Percentiles rank a stretch among this genome's conserved stretches.
Evolutionary conservation across 2,113 vertebrate genomes (phyloP).

Genomic region (Rhinolophus sinicus): DNA sequence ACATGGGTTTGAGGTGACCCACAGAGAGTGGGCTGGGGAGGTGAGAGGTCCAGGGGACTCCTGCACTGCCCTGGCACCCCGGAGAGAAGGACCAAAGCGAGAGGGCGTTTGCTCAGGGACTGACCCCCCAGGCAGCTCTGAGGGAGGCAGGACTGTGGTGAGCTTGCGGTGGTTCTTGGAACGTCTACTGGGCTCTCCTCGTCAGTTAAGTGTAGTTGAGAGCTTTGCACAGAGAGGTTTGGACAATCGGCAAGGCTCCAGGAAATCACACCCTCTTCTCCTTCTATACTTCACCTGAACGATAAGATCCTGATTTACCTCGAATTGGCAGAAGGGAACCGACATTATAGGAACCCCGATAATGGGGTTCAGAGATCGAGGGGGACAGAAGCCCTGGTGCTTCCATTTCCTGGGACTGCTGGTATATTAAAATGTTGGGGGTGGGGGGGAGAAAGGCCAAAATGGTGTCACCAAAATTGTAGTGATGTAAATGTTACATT

Average conservation of each 20-base stretch:
- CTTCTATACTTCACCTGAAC: not conserved
- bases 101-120: constrained; percentile 59
- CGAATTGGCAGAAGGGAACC: not conserved
- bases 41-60: constrained; percentile 81
- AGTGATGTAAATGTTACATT: not conserved
- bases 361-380: not conserved
- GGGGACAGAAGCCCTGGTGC: not conserved
- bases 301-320: not conserved
- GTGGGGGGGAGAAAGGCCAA: not conserved
- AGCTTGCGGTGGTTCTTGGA: not conserved
- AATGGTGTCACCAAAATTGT: not conserved
- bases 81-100: constrained; percentile 62
- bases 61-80: constrained; percentile 58
- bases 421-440: not conserved
- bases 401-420: not conserved
- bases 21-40: constrained; percentile 67
- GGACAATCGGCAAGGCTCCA: not conserved
- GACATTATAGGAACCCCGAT: not conserved
- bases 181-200: fast-evolving
- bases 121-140: not conserved
- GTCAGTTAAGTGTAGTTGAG: not conserved
- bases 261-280: not conserved
- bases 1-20: constrained; percentile 82
- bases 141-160: not conserved
- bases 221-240: not conserved